Conservation (phyloP, 1,140 invertebrate species). For the Orius insidiosus region DNA sequence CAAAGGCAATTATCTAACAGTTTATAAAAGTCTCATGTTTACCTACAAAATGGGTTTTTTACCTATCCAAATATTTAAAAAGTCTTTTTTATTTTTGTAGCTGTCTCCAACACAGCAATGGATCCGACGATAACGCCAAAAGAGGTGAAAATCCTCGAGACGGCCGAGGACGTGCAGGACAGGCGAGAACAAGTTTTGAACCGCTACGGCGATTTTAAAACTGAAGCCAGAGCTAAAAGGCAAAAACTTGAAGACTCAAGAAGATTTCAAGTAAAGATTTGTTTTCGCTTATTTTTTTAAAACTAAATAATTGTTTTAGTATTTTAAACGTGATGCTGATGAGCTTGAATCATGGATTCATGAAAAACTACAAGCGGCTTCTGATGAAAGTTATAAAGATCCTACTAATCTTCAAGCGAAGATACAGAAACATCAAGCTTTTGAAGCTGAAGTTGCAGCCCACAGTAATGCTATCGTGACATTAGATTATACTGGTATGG, state of each 20-base stretch:
- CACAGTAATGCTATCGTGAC: conserved; percentile 95
- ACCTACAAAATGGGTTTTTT: neutral
- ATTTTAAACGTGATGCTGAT: conserved; percentile 98
- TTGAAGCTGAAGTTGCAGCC: conserved; percentile 96
- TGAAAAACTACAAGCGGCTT: conserved; percentile 95
- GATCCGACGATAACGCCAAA: conserved; percentile 64
- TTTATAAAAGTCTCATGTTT: too few species aligned
- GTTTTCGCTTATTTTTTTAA: conserved; percentile 6
- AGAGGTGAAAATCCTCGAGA: conserved; percentile 96
- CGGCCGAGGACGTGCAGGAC: conserved; percentile 95
- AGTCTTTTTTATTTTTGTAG: too few species aligned
- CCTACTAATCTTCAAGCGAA: conserved; percentile 94
- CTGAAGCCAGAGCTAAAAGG: conserved; percentile 78
- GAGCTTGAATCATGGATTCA: conserved; percentile 98
- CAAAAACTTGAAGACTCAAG: conserved; percentile 96
- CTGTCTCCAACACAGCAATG: conserved; percentile 29
- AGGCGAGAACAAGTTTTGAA: conserved; percentile 75
- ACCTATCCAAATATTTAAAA: neutral
- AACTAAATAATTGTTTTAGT: conserved; percentile 39
- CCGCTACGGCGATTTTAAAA: conserved; percentile 87
- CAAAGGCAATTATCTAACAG: too few species aligned
- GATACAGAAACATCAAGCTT: conserved; percentile 99
- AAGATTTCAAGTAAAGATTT: conserved; percentile 48
- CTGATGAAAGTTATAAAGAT: conserved; percentile 97
- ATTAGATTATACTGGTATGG: conserved; percentile 88